Evolutionary conservation across 2,797 vertebrate genomes (phyloP).

Genomic region (Diglossa cyanea): DNA sequence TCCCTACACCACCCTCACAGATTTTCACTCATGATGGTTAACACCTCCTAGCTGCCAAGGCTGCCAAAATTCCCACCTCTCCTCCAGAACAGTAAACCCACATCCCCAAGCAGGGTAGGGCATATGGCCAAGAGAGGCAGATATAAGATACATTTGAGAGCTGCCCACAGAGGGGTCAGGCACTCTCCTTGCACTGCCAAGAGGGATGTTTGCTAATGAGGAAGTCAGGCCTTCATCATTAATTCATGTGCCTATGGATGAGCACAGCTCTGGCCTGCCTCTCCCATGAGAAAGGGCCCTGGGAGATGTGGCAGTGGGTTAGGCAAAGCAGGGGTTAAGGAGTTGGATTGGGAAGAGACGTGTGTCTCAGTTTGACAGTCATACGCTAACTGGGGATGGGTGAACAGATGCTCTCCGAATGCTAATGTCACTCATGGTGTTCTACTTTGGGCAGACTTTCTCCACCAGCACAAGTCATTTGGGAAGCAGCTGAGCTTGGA

Average conservation of each 20-base stretch:
- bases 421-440: conserved; percentile 67
- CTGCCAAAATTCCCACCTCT: not conserved
- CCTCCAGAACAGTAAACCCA: not conserved
- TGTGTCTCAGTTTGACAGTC: conserved; percentile 60
- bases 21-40: not conserved
- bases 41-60: not conserved
- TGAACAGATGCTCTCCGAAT: conserved; percentile 68
- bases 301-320: not conserved
- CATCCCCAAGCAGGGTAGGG: not conserved
- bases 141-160: not conserved
- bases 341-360: conserved; percentile 65
- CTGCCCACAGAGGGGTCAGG: not conserved
- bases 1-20: not conserved
- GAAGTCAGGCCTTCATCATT: not conserved
- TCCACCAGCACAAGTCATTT: conserved; percentile 54
- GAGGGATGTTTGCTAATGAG: not conserved
- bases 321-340: conserved; percentile 63
- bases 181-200: not conserved
- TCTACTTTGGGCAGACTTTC: conserved; percentile 63
- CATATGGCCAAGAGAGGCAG: not conserved
- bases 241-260: not conserved
- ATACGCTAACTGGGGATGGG: conserved; percentile 60
- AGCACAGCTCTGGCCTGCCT: not conserved
- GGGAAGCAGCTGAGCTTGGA: conserved; percentile 16
- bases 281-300: not conserved